phyloP scores from a whole-genome alignment of 2,113 vertebrate genomes.

The Phylloscopus trochiloides region DNA sequence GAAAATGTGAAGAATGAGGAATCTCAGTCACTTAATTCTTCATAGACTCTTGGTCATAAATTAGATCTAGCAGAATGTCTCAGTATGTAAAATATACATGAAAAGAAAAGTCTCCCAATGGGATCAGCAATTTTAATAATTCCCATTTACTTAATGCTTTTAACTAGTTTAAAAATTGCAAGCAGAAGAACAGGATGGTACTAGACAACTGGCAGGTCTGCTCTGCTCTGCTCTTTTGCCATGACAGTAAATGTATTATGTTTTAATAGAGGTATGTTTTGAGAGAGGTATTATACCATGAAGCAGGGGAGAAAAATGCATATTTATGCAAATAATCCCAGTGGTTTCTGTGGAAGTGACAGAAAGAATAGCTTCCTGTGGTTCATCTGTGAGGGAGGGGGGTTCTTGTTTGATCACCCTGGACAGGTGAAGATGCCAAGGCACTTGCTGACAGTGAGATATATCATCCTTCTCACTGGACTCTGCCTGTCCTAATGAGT shows the following conservation, averaged over 20 bases:
- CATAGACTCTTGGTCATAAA: neutral
- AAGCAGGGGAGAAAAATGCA: neutral
- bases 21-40: neutral
- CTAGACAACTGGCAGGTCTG: neutral
- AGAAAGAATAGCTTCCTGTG: neutral
- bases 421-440: neutral
- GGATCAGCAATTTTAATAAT: neutral
- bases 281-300: neutral
- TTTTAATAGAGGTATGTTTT: accelerated
- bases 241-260: neutral
- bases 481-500: neutral
- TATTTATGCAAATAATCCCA: neutral
- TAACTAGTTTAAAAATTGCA: neutral
- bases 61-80: neutral
- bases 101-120: neutral
- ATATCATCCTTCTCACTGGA: neutral
- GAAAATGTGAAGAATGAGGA: neutral
- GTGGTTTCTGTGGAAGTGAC: neutral
- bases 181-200: neutral
- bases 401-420: neutral
- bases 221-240: neutral
- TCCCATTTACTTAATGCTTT: neutral
- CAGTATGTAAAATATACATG: neutral
- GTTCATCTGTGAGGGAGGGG: neutral
- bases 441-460: neutral